Evolutionary conservation across 2,888 invertebrate genomes (phyloP).

Genomic region (Keiferia lycopersicella): DNA sequence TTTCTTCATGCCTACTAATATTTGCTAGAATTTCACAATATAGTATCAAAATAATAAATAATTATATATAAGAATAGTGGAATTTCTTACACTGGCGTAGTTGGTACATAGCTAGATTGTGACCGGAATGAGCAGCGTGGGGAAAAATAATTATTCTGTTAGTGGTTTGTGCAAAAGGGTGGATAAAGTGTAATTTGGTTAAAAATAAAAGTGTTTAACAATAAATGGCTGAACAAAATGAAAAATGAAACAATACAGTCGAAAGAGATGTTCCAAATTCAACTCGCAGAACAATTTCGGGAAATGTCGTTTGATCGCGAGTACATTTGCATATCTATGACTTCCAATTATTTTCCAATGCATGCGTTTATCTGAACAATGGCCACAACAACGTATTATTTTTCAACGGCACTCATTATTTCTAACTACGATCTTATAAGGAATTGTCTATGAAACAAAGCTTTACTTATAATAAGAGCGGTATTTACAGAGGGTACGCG

Average conservation of each 20-base stretch:
- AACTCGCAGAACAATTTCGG: constrained; percentile 28
- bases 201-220: constrained; percentile 33
- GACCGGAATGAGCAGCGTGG: constrained; percentile 73
- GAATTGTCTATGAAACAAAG: constrained; percentile 36
- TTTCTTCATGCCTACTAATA: too few species aligned
- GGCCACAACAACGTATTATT: background rate
- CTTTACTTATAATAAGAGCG: constrained; percentile 36
- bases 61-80: constrained; percentile 29
- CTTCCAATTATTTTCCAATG: constrained; percentile 20
- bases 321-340: constrained; percentile 1
- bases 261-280: constrained; percentile 76
- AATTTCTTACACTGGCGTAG: constrained; percentile 85
- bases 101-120: constrained; percentile 78
- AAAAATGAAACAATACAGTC: constrained; percentile 48
- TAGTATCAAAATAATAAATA: constrained; percentile 33
- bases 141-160: constrained; percentile 56
- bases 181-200: background rate
- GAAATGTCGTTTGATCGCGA: constrained; percentile 18
- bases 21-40: constrained; percentile 23
- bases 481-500: constrained; percentile 56
- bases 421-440: constrained; percentile 38
- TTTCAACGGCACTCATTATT: constrained; percentile 21
- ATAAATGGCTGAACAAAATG: constrained; percentile 37
- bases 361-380: background rate
- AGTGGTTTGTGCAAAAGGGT: constrained; percentile 53